phyloP scores from a whole-genome alignment of 2,888 invertebrate genomes.

The Pyrrhia umbra region DNA sequence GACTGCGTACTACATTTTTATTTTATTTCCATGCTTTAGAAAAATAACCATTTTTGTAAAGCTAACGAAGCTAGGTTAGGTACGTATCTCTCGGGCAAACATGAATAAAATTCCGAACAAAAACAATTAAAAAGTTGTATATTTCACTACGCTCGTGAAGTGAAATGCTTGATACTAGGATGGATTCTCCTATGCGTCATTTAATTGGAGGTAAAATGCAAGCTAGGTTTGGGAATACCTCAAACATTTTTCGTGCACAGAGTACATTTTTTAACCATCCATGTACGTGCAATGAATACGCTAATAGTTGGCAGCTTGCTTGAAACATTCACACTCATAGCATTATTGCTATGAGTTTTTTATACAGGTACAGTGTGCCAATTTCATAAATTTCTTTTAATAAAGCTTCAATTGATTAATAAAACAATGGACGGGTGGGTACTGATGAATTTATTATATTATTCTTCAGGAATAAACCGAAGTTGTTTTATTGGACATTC shows the following conservation, averaged over 20 bases:
- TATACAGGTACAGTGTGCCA: not conserved
- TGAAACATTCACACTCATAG: too few relatives aligned
- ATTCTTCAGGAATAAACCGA: not conserved
- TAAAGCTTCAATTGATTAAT: not conserved
- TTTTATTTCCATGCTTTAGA: too few relatives aligned
- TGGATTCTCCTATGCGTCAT: not conserved
- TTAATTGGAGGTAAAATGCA: not conserved
- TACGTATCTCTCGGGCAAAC: not conserved
- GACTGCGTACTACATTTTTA: not conserved
- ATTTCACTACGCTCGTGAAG: too few relatives aligned
- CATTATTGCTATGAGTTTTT: not conserved
- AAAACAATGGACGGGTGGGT: not conserved
- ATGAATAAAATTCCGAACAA: not conserved
- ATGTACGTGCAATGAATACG: conserved; percentile 12
- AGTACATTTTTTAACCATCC: conserved; percentile 10
- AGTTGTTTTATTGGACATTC: not conserved
- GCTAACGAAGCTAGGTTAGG: not conserved
- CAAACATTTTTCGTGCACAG: not conserved
- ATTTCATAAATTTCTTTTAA: not conserved
- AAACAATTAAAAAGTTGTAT: too few relatives aligned
- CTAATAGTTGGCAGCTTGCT: not conserved
- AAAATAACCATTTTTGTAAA: not conserved
- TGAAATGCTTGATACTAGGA: not conserved
- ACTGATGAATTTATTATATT: not conserved
- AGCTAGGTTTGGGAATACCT: not conserved